Evolutionary conservation across 2,888 invertebrate genomes (phyloP).

Genomic region (Chaetoderma sp.): DNA sequence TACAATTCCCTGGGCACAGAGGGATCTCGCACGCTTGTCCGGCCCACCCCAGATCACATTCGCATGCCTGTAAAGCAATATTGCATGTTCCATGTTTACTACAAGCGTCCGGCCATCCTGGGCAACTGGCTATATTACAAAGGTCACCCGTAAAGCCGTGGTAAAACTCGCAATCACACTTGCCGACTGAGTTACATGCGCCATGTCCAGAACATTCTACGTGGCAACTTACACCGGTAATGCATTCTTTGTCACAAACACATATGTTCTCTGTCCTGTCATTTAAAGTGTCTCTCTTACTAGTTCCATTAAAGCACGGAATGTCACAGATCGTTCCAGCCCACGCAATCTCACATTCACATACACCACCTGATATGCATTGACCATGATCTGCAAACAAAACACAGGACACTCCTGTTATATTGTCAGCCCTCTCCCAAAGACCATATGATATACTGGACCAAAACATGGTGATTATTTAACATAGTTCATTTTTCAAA

Average conservation of each 20-base stretch:
- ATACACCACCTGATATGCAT: constrained; percentile 43
- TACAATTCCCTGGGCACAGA: constrained; percentile 41
- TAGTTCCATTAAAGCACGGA: constrained; percentile 49
- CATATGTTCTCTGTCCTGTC: too few species aligned
- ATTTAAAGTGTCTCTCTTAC: constrained; percentile 35
- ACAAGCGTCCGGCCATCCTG: constrained; percentile 53
- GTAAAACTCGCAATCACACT: constrained; percentile 48
- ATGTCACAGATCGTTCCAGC: constrained; percentile 44
- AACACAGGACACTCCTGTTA: not conserved
- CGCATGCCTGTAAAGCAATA: constrained; percentile 40
- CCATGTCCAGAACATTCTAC: constrained; percentile 44
- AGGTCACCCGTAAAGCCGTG: constrained; percentile 44
- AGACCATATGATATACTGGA: too few species aligned
- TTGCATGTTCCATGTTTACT: constrained; percentile 44
- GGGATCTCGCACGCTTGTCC: constrained; percentile 47
- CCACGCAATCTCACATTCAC: constrained; percentile 40
- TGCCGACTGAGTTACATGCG: constrained; percentile 37
- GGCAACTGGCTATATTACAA: constrained; percentile 47
- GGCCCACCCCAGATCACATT: constrained; percentile 47
- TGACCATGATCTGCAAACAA: constrained; percentile 39
- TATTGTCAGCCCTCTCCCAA: not conserved
- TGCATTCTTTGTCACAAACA: constrained; percentile 39
- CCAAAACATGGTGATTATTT: too few species aligned
- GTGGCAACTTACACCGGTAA: constrained; percentile 46
- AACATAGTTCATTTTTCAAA: too few species aligned